Conservation (phyloP, 2,113 vertebrate species). For the Nannobrachium achirus region DNA sequence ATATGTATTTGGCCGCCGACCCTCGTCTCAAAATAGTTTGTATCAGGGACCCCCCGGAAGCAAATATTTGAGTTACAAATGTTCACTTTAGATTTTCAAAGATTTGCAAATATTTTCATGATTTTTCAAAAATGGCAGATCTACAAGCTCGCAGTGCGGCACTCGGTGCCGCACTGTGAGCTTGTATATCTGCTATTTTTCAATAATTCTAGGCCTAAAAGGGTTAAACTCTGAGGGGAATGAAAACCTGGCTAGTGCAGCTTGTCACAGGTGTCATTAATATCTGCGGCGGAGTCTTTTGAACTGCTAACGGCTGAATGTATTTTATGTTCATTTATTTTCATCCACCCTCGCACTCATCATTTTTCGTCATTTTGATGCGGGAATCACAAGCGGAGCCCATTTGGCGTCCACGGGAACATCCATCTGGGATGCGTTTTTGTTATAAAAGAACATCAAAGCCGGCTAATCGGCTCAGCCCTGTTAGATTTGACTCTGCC, state of each 20-base stretch:
- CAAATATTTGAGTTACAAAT: too few relatives aligned
- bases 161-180: too few relatives aligned
- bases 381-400: constrained; percentile 22
- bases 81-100: too few relatives aligned
- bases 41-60: too few relatives aligned
- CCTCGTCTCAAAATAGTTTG: too few relatives aligned
- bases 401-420: constrained; percentile 45
- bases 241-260: constrained; percentile 40
- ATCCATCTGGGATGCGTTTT: constrained; percentile 47
- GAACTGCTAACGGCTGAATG: constrained; percentile 1
- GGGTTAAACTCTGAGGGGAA: constrained; percentile 41
- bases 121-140: too few relatives aligned
- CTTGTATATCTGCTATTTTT: too few relatives aligned
- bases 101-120: too few relatives aligned
- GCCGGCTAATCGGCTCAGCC: constrained; percentile 66
- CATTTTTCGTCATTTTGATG: constrained; percentile 2
- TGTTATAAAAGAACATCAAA: constrained; percentile 65
- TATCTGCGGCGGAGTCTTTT: constrained; percentile 49
- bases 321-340: too few relatives aligned
- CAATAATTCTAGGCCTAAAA: too few relatives aligned
- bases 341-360: not conserved
- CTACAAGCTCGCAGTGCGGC: too few relatives aligned
- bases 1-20: too few relatives aligned
- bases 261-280: constrained; percentile 53
- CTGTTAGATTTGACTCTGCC: constrained; percentile 53